Base-by-base conservation (phyloP, 2,797 vertebrate species). In the Pantherophis vulpinus region DNA sequence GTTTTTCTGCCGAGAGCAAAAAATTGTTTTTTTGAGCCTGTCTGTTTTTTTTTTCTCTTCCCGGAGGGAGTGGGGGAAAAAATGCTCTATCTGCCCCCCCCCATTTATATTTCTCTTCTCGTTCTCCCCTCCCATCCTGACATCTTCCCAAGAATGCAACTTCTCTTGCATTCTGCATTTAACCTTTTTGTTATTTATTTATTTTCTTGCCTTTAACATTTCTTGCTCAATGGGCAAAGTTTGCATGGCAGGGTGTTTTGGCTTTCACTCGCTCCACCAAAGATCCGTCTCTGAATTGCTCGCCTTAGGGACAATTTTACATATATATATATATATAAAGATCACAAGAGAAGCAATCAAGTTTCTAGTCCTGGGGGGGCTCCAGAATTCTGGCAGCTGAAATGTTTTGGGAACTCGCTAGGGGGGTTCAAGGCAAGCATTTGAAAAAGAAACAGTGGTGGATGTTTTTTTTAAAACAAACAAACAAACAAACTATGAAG, bases 181-280 rank as follows among this genome's bases (percentile, higher is more conserved):
- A 51, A 51, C 7, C 47, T 51, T 51, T 7, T 7, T 37, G 0
- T 37, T 2, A 37, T 37, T 37, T 37, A 37, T 51, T 7, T 7
- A 6, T 51, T 51, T 51, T 51, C 47, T 51, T 51, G 47, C 47
- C 47, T 51, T 51, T 51, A 51, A 51, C 47, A 51, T 20, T 42
- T 37, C 18, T 47, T 47, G 74, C 74, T 11, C 47, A 47, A 47
- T 10, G 18, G 0, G 20, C 20, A 47, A 83, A 37, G 23, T 83
- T 5, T 47, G 74, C 37, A 0, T 4, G 18, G 18, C 8, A 4
- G 3, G 0, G 18, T 11, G 1, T 18, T 32, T 18, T 9, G 74
- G 3, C 18, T 9, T 20, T 42, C 18, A 3, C 42, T 37, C 14
- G 7, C 42, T 37, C 14, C n/a, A 10, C 66, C 8, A 37, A 74